A percentile compares a stretch with the other conserved stretches of the same genome.
Conservation (phyloP, 2,888 invertebrate species). For the Argyra leucocephala region DNA sequence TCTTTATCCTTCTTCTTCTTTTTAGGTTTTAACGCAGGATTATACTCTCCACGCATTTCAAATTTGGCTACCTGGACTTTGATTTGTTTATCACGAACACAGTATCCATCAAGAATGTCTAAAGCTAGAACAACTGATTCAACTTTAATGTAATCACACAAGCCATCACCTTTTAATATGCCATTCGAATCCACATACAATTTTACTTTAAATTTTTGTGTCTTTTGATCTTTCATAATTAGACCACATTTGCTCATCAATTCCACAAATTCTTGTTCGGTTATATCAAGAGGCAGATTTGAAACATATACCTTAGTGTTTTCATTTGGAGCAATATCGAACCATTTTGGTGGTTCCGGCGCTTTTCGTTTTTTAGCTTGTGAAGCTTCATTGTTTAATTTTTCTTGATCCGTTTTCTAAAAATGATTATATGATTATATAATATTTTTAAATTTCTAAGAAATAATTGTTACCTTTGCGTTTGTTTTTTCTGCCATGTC, state of each 20-base stretch:
- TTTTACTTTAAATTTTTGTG: conserved; percentile 78
- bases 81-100: conserved; percentile 68
- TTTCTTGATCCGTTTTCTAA: neutral
- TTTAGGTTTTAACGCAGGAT: conserved; percentile 86
- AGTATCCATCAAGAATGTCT: conserved; percentile 80
- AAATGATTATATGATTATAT: neutral
- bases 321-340: conserved; percentile 75
- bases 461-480: conserved; percentile 10
- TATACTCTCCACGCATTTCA: conserved; percentile 85
- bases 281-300: conserved; percentile 79
- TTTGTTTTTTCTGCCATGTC: conserved; percentile 22
- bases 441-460: neutral
- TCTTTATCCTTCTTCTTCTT: conserved; percentile 83
- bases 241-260: conserved; percentile 95
- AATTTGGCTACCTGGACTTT: conserved; percentile 89
- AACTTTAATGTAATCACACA: conserved; percentile 88
- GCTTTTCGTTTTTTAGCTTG: conserved; percentile 46
- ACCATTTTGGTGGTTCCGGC: conserved; percentile 63
- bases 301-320: conserved; percentile 96
- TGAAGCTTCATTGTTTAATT: conserved; percentile 21
- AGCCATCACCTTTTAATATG: conserved; percentile 88
- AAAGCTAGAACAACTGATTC: conserved; percentile 92
- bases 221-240: conserved; percentile 74
- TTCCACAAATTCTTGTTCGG: conserved; percentile 80
- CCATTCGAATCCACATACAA: conserved; percentile 75